Evolutionary conservation across 2,888 invertebrate genomes (phyloP).

Genomic region (Miltochrista miniata): DNA sequence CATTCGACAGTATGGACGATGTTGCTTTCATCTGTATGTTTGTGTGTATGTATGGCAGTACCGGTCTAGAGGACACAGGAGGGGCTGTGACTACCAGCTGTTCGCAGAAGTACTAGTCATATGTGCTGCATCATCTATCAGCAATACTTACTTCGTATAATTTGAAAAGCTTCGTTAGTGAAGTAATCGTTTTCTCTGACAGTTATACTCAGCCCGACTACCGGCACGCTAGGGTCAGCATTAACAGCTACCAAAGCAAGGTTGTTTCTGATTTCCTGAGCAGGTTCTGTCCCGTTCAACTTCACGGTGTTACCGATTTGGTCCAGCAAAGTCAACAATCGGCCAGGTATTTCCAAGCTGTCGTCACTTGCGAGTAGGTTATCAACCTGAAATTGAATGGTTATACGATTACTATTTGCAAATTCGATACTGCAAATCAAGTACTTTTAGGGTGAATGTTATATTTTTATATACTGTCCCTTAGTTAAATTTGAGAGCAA

Average conservation of each 20-base stretch:
- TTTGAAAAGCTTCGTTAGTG: conserved; percentile 54
- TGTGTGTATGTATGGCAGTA: too few species aligned
- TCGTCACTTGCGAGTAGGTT: conserved; percentile 49
- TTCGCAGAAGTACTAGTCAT: too few species aligned
- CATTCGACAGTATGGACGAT: too few species aligned
- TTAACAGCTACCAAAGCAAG: conserved; percentile 68
- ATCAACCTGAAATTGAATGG: conserved; percentile 54
- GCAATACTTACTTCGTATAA: conserved; percentile 54
- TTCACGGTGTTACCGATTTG: conserved; percentile 55
- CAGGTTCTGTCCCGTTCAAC: conserved; percentile 51
- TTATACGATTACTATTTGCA: background rate
- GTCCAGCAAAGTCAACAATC: conserved; percentile 64
- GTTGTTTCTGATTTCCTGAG: conserved; percentile 53
- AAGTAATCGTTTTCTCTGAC: conserved; percentile 50
- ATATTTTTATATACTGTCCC: too few species aligned
- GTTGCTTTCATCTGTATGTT: too few species aligned
- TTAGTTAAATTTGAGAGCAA: too few species aligned
- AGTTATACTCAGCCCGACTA: conserved; percentile 63
- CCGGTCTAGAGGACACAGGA: too few species aligned
- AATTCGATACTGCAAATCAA: too few species aligned
- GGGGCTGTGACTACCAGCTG: too few species aligned
- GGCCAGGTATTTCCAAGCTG: conserved; percentile 57
- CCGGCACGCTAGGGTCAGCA: conserved; percentile 51
- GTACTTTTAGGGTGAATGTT: too few species aligned
- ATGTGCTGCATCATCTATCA: too few species aligned